Base-by-base conservation (phyloP, 2,113 vertebrate genomes). In the Cavia aperea region DNA sequence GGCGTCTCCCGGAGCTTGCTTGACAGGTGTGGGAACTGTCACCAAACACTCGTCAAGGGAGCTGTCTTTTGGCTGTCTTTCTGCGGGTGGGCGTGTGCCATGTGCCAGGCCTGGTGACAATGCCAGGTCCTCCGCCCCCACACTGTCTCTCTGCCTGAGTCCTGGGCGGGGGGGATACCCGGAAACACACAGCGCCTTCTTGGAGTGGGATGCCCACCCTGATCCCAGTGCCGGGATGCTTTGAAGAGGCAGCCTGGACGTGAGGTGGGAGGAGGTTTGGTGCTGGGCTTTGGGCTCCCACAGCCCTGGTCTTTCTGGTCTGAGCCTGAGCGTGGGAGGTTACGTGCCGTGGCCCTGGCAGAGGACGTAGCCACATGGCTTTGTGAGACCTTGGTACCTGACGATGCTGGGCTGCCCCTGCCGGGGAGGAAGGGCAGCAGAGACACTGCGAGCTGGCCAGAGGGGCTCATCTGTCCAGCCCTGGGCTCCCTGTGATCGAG, bases 1-100 rank as follows among this genome's bases (percentile, higher is more conserved):
- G 90, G 82, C 89, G 89, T 62, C 94, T 86, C 39, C 4, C 72
- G 85, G 43, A 10, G 36, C 81, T 86, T 93, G 92, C 95, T 96
- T 96, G 96, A 94, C 96, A 96, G 96, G 95, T 89, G 19, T 7
- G 54, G 72, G 36, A 92, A 10, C 19, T 96, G 95, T 96, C 91
- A 82, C 84, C 93, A 96, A 96, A 96, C 95, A 96, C 95, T 93
- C 86, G 95, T 73, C 46, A 60, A 46, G 81, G 7, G 72, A 82
- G 90, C 83, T 87, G 95, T 89, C 12, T 26, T 49, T 49, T n/a
- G 95, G 96, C 26, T 6, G 62, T 84, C 84, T 2, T 3, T 49
- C 68, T 36, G 29, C 4, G 18, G 56, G 56, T 5, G 56, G 56
- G 2, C 5, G 46, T 31, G 2, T 46, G 66, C 81, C 2, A 2